Base-by-base conservation (phyloP, 2,888 invertebrate species). In the Priapulus caudatus region DNA sequence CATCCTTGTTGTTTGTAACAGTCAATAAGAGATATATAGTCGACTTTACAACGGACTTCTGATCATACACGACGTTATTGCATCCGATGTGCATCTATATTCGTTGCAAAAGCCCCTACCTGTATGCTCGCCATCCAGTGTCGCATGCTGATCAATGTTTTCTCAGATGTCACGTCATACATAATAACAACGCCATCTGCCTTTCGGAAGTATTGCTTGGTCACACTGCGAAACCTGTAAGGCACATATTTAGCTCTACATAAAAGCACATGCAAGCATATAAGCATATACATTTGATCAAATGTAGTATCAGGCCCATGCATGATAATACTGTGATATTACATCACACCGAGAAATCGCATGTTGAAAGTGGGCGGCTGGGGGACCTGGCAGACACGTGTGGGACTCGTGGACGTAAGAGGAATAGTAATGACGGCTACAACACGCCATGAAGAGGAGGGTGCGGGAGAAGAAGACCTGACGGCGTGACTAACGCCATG, bases 181-280 rank as follows among this genome's bases (percentile, higher is more conserved):
- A 77, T 73, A 43, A 77, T 62, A 20, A 74, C 64, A 20, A 78
- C 75, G 2, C 76, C 77, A 60, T 78, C 77, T 2, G 77, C 75
- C 61, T 77, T 77, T 2, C 77, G 69, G 65, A 75, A 77, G 62
- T 77, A 78, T 60, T 77, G 77, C 58, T 75, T 75, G 0, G 77
- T 77, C 47, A 77, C 75, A 48, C 75, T 74, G 19, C 76, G 71
- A 60, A 74, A 77, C 60, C 75, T 74, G 63, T 15, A 61, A 54
- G 47, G 10, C 23, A 21, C 21, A 54, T n/a, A 52, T 45, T 21
- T 1, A 22, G 23, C 10, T 52, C 24, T 18, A 43, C 10, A 1
- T 22, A 3, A 10, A n/a, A 44, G 47, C 22, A 20, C 23, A 44
- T 23, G 16, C 20, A 4, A 23, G 16, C n/a, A 23, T 47, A 15